Base-by-base conservation (phyloP, 2,888 invertebrate genomes). In the Pimpla rufipes region DNA sequence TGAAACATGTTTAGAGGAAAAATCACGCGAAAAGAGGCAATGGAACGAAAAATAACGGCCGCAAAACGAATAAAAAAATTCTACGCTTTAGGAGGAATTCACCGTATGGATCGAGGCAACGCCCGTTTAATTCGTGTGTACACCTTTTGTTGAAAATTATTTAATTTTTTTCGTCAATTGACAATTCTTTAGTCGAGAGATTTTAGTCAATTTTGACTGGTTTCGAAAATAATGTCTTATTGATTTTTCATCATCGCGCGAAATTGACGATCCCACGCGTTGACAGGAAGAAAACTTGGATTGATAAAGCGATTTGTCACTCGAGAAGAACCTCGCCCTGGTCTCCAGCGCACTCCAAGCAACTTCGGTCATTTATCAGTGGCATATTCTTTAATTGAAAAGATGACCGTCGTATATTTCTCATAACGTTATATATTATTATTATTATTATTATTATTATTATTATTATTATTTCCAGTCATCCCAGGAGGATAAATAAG, bases 331-430 rank as follows among this genome's bases (percentile, higher is more conserved):
- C 16, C n/a, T 35, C 29, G 29, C 29, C 1, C n/a, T n/a, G 4
- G 35, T n/a, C 29, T 35, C 5, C 3, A 23, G 8, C n/a, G 5
- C 29, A 35, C 35, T 35, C n/a, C 35, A 29, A 59, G n/a, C 52
- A 21, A 52, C 57, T 35, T 59, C 35, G 57, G 8, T 59, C 57
- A 35, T 59, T 35, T 13, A 10, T 62, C 59, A 62, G 37, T 37
- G n/a, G 37, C 37, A 62, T 10, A 18, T 35, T 40, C 3, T n/a
- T 35, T 35, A 59, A 35, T 59, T 16, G 23, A 59, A 29, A 59
- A 5, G 3, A 35, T 59, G 3, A 23, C 55, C 10, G 35, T 37
- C 16, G 7, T 35, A 10, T 37, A 37, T 62, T 62, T 35, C 18
- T 62, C n/a, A 62, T 18, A 62, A 62, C 59, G n/a, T 62, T 37